A percentile compares a stretch with the other conserved stretches of the same genome.
Conservation (phyloP, 2,888 invertebrate species). For the Dorcus hopei region DNA sequence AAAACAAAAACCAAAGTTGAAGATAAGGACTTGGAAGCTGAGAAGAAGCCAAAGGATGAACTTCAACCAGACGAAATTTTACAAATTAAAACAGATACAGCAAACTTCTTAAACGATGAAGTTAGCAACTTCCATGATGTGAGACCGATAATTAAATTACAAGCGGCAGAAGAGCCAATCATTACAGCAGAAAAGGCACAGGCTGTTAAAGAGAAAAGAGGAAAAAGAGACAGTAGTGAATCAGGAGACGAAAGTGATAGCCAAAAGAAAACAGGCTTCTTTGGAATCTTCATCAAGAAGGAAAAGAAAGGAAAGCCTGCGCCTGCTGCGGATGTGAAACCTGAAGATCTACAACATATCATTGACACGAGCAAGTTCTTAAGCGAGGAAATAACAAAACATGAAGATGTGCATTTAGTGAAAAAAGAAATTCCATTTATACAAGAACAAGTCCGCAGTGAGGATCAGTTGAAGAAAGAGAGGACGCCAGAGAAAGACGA, state of each 20-base stretch:
- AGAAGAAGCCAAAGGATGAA: constrained; percentile 7
- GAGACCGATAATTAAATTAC: constrained; percentile 6
- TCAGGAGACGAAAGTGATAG: constrained; percentile 4
- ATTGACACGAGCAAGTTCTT: constrained; percentile 22
- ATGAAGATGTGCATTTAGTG: constrained; percentile 21
- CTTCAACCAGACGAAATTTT: constrained; percentile 2
- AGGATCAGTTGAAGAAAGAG: too few species aligned
- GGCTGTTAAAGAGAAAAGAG: constrained; percentile 10
- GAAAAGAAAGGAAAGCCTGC: constrained; percentile 10
- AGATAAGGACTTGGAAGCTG: constrained; percentile 11
- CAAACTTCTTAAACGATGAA: constrained; percentile 15
- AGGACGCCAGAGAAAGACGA: too few species aligned
- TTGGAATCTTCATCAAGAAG: constrained; percentile 24
- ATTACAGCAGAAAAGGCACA: constrained; percentile 6
- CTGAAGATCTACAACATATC: constrained; percentile 1
- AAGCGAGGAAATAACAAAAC: constrained; percentile 23
- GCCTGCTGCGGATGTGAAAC: background rate
- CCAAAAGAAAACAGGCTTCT: constrained; percentile 12
- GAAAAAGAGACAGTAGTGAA: constrained; percentile 23
- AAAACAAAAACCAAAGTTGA: constrained; percentile 10
- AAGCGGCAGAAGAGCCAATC: background rate
- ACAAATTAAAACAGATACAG: constrained; percentile 7
- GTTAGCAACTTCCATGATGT: constrained; percentile 15
- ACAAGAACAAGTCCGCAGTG: too few species aligned
- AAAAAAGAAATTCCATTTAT: background rate